Base-by-base conservation (phyloP, 2,113 vertebrate species). In the Phoxinus phoxinus region DNA sequence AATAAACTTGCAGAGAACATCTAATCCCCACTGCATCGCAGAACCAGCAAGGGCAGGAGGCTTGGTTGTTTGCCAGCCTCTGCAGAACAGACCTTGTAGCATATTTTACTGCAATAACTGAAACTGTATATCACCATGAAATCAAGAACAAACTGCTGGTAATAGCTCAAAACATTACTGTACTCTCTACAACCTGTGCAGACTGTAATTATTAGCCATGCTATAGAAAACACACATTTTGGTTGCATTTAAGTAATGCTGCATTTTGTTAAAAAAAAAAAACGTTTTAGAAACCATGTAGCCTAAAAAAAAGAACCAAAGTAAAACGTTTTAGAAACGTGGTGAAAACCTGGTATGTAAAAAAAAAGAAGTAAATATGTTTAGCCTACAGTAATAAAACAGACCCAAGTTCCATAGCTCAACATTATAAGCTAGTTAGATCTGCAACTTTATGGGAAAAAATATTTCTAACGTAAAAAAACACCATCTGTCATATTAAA, bases 1-100 rank as follows among this genome's bases (percentile, higher is more conserved):
- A 85, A 85, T 85, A 85, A 85, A 87, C 56, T 80, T 35, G 48
- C 15, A 78, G 73, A 85, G 88, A 89, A 83, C 83, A 85, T 80
- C n/a, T 81, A 87, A 89, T 85, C 88, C 79, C 35, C 17, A n/a
- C 17, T 83, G 65, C 67, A 85, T 32, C 48, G 1, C 10, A 76
- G 65, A 80, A 51, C 59, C 81, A 69, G 51, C 15, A 44, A 35
- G 61, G 71, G 83, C 67, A 67, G 51, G 77, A 86, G 48, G 19
- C 30, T 48, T 88, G 82, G 78, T 86, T 69, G 67, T 69, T 32
- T 85, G 85, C 83, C 85, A 84, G 41, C 46, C 10, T 41, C 53
- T 72, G 56, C 75, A 67, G 13, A 87, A 79, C 78, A 87, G 69
- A 72, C 81, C 32, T 85, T 30, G 6, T 37, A 53, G 59, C 23